Evolutionary conservation across 2,888 invertebrate genomes (phyloP).

Genomic region (Rhaphigaster nebulosa): DNA sequence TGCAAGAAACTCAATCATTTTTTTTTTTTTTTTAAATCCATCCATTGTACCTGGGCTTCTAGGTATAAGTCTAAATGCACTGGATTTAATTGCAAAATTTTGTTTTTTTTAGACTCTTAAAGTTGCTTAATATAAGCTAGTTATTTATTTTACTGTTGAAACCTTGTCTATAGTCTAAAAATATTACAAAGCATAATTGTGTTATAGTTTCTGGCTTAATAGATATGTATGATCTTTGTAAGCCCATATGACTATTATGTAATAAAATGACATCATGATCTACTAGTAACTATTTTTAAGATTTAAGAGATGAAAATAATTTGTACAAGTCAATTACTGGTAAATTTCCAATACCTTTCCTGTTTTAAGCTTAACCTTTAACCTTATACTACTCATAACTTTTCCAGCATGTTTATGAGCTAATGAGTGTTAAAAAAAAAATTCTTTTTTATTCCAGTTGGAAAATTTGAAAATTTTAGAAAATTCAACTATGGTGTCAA

Average conservation of each 20-base stretch:
- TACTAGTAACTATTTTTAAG: background rate
- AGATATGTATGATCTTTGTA: background rate
- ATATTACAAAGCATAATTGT: background rate
- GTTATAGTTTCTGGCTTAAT: background rate
- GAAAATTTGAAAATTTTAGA: conserved; percentile 68
- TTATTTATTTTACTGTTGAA: background rate
- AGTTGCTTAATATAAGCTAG: background rate
- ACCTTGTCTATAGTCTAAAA: background rate
- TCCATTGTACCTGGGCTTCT: too few species aligned
- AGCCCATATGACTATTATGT: too few species aligned
- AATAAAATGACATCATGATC: background rate
- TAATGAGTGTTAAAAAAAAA: background rate
- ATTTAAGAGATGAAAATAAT: too few species aligned
- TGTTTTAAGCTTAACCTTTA: background rate
- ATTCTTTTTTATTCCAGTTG: conserved; percentile 70
- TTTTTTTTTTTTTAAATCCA: too few species aligned
- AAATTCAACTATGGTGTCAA: conserved; percentile 75
- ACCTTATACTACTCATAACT: background rate
- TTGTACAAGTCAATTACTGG: background rate
- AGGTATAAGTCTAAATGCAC: too few species aligned
- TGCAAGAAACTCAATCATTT: too few species aligned
- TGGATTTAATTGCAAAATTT: too few species aligned
- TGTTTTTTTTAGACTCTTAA: background rate
- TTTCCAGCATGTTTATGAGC: background rate
- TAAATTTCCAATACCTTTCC: background rate